Conservation (phyloP, 2,113 vertebrate species). For the Stictonetta naevosa region DNA sequence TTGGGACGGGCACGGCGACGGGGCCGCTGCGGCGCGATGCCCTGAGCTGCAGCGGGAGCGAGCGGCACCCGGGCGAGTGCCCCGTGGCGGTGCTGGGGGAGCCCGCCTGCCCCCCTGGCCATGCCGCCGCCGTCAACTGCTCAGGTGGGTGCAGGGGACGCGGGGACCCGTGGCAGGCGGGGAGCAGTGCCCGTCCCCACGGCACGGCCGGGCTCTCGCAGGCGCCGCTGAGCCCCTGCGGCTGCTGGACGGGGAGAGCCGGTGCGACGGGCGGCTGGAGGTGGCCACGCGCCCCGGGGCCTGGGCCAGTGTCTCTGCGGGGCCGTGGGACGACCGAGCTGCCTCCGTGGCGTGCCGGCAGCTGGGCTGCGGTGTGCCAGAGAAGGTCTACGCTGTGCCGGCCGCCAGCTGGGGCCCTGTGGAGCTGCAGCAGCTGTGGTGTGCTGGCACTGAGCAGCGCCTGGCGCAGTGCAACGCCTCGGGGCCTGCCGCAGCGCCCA, state of each 20-base stretch:
- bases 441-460: too few species aligned
- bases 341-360: conserved; percentile 81
- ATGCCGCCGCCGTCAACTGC: background rate
- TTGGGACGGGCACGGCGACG: background rate
- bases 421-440: too few species aligned
- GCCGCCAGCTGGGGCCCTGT: background rate
- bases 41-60: background rate
- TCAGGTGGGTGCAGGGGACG: background rate
- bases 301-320: background rate
- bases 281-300: fast-evolving
- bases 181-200: background rate
- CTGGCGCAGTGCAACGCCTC: too few species aligned
- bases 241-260: background rate
- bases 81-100: background rate
- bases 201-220: background rate
- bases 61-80: conserved; percentile 13
- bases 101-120: background rate
- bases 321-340: background rate
- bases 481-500: too few species aligned
- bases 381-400: background rate
- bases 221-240: background rate
- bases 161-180: background rate
- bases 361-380: conserved; percentile 81
- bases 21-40: background rate
- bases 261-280: background rate